Percentiles rank a stretch among this genome's conserved stretches.
phyloP scores from a whole-genome alignment of 2,797 vertebrate genomes.

The Pipistrellus pygmaeus region DNA sequence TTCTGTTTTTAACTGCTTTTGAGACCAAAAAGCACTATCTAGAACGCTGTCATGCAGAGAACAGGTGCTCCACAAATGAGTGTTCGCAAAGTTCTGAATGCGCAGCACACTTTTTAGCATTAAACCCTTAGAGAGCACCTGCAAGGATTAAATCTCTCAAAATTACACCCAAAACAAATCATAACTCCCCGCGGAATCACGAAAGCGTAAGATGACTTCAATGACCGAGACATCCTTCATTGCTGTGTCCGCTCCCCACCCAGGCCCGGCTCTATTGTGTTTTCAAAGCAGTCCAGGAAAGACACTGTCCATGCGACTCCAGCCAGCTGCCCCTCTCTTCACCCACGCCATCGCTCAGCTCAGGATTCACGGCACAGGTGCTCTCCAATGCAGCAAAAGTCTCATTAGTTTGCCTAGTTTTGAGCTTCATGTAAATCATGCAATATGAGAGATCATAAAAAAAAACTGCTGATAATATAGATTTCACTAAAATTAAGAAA shows the following conservation, averaged over 20 bases:
- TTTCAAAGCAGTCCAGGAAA: background rate
- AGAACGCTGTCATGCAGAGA: background rate
- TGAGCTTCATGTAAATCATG: background rate
- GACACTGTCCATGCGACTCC: accelerated
- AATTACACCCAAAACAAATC: background rate
- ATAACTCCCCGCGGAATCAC: background rate
- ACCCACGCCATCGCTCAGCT: background rate
- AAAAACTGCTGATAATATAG: slow-evolving; percentile 10
- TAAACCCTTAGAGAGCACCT: background rate
- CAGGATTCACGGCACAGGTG: accelerated
- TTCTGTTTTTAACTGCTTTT: background rate
- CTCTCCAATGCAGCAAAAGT: background rate
- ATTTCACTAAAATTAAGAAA: slow-evolving; percentile 55
- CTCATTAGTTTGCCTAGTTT: background rate
- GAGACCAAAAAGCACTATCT: background rate
- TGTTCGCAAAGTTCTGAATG: background rate
- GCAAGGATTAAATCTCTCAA: background rate
- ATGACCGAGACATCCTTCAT: background rate
- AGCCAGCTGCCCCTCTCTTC: background rate
- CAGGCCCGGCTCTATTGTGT: accelerated
- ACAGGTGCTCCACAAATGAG: slow-evolving; percentile 17
- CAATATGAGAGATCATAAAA: background rate
- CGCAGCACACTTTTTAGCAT: background rate
- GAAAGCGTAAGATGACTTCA: background rate
- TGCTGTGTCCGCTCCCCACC: background rate